A percentile compares a stretch with the other conserved stretches of the same genome.
Evolutionary conservation across 2,113 vertebrate genomes (phyloP).

Genomic region (Prunella himalayana): DNA sequence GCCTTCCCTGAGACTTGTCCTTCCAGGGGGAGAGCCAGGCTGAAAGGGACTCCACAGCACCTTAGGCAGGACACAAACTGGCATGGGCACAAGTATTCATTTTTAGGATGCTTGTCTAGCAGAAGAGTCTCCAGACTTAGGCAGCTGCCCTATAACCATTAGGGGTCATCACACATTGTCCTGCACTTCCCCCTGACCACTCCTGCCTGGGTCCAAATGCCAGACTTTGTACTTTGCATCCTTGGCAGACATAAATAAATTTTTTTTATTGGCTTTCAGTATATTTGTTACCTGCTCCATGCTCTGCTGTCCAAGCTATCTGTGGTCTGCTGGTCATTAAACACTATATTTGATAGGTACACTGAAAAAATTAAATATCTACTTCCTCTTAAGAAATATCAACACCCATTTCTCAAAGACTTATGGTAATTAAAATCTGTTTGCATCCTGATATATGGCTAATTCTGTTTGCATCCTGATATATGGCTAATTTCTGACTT

Average conservation of each 20-base stretch:
- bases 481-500: background rate
- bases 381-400: background rate
- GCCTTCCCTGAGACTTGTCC: background rate
- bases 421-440: background rate
- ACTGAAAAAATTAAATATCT: background rate
- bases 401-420: background rate
- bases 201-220: background rate
- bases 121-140: background rate
- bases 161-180: background rate
- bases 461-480: background rate
- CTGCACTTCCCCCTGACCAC: background rate
- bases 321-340: background rate
- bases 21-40: background rate
- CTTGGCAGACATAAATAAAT: background rate
- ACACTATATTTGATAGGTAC: background rate
- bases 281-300: background rate
- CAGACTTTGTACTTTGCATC: background rate
- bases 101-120: background rate
- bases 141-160: background rate
- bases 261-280: background rate
- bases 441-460: background rate
- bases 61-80: background rate
- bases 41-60: too few species aligned
- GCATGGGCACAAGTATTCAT: accelerated
- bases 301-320: background rate